phyloP scores from a whole-genome alignment of 2,888 invertebrate genomes.

The Drosophila anomelani region DNA sequence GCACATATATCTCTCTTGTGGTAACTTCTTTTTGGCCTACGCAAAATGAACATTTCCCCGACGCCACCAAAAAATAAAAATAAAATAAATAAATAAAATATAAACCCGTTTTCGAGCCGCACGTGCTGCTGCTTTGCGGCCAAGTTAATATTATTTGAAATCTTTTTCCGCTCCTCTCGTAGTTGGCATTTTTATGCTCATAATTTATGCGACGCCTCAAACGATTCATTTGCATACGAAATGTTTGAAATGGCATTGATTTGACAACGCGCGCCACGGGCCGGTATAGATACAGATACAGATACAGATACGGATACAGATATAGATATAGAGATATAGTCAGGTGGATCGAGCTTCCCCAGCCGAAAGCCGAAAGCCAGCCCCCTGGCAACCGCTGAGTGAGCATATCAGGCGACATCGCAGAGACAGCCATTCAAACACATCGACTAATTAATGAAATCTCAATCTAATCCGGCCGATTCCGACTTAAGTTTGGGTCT shows the following conservation, averaged over 20 bases:
- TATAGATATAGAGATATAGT: not conserved
- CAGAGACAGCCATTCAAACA: slow-evolving; percentile 18
- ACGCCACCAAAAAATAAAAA: not conserved
- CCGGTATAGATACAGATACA: slow-evolving; percentile 1
- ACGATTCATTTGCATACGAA: slow-evolving; percentile 69
- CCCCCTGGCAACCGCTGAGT: slow-evolving; percentile 21
- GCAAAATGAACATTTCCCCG: slow-evolving; percentile 19
- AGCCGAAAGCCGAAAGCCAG: slow-evolving; percentile 1
- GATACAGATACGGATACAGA: not conserved
- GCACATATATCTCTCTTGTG: slow-evolving; percentile 47
- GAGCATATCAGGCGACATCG: slow-evolving; percentile 34
- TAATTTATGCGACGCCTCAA: slow-evolving; percentile 66
- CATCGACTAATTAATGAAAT: slow-evolving; percentile 75
- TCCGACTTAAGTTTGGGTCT: slow-evolving; percentile 5
- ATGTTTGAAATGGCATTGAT: slow-evolving; percentile 77
- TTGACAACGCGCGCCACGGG: slow-evolving; percentile 60
- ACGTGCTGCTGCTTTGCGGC: slow-evolving; percentile 46
- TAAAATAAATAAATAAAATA: slow-evolving; percentile 2
- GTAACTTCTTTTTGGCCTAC: slow-evolving; percentile 36
- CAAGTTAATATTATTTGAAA: slow-evolving; percentile 37
- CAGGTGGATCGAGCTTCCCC: slow-evolving; percentile 29
- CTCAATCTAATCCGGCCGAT: slow-evolving; percentile 67
- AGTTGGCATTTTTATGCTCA: slow-evolving; percentile 69
- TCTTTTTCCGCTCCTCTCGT: slow-evolving; percentile 29
- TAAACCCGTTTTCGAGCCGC: slow-evolving; percentile 39